Base-by-base conservation (phyloP, 2,113 vertebrate genomes). In the Tor tambroides region DNA sequence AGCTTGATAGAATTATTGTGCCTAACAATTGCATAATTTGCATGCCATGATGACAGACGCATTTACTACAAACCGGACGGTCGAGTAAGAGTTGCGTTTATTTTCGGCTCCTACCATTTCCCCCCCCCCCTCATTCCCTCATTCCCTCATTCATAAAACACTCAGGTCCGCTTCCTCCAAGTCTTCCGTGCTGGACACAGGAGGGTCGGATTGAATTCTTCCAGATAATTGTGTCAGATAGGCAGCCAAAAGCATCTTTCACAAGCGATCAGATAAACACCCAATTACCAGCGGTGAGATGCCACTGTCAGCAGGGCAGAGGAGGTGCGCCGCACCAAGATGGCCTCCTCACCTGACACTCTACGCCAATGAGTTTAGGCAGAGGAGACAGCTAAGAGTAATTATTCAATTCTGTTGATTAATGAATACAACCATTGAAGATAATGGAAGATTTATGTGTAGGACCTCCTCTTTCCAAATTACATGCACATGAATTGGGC, bases 181-280 rank as follows among this genome's bases (percentile, higher is more conserved):
- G 85, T 85, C 59, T 94, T 87, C 92, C 86, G 6, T 15, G 35
- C n/a, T 49, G 65, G 74, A 67, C 59, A 30, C 17, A n/a, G 43
- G 30, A n/a, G 49, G 61, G n/a, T 19, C 28, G 87, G 90, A 95
- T 95, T 95, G 94, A 94, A 95, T 96, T 95, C 95, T 61, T 93
- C 90, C 90, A 95, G 96, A 97, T 96, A 96, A 98, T 97, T 96
- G 95, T 96, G 93, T 95, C 95, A 95, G 97, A 98, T 97, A 97
- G 95, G 93, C 91, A 92, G 88, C 91, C 94, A 92, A 92, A 74
- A 93, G 88, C 83, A 87, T 89, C 94, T 96, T 95, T 96, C 93
- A 93, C 94, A 91, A 94, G 95, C 94, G 95, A 97, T 97, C 96
- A 97, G 96, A 98, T 98, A 98, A 98, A 97, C 94, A 96, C 93